These are phyloP conservation scores for Cephus nigrinus DNA, from an alignment of 2,888 invertebrate genomes.

Conservation along the genomic window DNA sequence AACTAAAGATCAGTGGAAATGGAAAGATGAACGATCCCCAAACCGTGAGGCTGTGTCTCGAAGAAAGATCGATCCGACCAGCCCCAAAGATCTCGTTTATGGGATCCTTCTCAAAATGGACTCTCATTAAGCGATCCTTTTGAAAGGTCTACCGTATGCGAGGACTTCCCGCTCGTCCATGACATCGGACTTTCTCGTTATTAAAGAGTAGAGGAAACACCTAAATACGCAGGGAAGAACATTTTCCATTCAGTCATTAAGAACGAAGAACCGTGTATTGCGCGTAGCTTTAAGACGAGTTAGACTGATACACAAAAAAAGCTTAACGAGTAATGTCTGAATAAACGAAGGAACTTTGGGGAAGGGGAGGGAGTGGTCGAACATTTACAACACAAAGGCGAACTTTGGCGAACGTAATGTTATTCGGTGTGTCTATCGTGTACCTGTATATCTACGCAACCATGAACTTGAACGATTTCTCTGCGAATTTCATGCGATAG, in stretches of 20 bases:
- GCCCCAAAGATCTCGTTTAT: neutral
- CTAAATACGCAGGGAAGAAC: neutral
- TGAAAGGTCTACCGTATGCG: neutral
- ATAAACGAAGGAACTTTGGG: constrained; percentile 3
- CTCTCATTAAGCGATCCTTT: neutral
- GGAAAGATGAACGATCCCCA: constrained; percentile 5
- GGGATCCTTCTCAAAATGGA: neutral
- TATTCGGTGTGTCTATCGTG: neutral
- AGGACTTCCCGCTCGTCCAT: neutral
- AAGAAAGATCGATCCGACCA: neutral
- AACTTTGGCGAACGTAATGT: neutral
- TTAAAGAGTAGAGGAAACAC: neutral
- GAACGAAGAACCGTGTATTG: neutral
- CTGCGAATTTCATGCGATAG: neutral
- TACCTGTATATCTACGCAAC: neutral
- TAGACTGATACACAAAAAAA: constrained; percentile 52
- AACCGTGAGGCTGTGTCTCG: neutral
- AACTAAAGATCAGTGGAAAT: neutral
- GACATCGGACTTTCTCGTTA: neutral
- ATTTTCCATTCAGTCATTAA: neutral
- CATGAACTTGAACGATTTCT: neutral
- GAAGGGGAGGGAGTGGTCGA: too few relatives aligned
- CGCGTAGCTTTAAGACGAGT: constrained; percentile 44
- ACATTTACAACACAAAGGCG: neutral
- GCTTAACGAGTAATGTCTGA: constrained; percentile 54